Evolutionary conservation across 2,113 vertebrate genomes (phyloP).

Genomic region (Dipodomys stephensi): DNA sequence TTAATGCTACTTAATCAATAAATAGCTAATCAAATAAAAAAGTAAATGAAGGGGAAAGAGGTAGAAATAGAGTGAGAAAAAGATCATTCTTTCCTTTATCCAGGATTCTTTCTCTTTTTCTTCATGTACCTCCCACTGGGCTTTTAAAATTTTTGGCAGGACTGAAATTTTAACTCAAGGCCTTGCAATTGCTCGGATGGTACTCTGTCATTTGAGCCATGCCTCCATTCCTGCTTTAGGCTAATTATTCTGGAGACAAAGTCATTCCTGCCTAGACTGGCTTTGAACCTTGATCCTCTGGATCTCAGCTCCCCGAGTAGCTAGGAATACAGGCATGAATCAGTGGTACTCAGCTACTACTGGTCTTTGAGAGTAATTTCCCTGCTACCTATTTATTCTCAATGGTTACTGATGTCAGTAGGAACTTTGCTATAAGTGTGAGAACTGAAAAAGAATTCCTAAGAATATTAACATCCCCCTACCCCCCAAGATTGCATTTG

Average conservation of each 20-base stretch:
- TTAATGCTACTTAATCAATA: constrained; percentile 80
- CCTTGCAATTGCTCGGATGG: too few species aligned
- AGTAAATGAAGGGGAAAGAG: background rate
- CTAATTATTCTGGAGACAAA: too few species aligned
- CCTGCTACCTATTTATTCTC: constrained; percentile 62
- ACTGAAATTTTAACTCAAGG: too few species aligned
- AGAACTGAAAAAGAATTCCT: background rate
- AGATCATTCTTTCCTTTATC: background rate
- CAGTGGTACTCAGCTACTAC: too few species aligned
- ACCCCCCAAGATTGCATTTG: background rate
- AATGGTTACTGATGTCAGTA: constrained; percentile 5
- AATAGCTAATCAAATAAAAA: constrained; percentile 72
- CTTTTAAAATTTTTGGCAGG: too few species aligned
- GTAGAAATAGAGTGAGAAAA: background rate
- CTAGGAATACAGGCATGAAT: too few species aligned
- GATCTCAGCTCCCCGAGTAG: too few species aligned
- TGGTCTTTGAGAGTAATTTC: constrained; percentile 63
- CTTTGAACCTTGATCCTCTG: too few species aligned
- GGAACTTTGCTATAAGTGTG: background rate
- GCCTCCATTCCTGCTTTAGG: too few species aligned
- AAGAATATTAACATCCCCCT: background rate
- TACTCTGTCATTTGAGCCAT: too few species aligned
- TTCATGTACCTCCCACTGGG: constrained; percentile 30
- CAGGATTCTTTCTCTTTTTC: constrained; percentile 17
- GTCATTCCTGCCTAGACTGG: too few species aligned